Conservation (phyloP, 2,797 vertebrate genomes). For the Chaenodraco wilsoni region DNA sequence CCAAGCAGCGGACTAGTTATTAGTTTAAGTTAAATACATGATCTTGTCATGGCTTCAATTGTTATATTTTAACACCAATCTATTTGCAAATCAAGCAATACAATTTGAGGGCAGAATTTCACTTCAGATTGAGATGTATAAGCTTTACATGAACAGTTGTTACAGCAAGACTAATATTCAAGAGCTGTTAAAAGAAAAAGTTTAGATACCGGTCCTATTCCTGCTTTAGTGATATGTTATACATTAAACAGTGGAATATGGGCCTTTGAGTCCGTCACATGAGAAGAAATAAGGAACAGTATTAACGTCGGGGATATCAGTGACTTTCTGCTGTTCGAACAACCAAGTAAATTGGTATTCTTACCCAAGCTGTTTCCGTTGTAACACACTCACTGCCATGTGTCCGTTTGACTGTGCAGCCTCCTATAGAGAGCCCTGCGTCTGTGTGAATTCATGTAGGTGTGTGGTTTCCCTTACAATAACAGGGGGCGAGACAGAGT, state of each 20-base stretch:
- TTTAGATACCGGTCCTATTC: not conserved
- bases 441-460: slow-evolving; percentile 49
- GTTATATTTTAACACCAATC: not conserved
- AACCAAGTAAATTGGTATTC: slow-evolving; percentile 22
- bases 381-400: slow-evolving; percentile 18
- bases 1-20: not conserved
- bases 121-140: not conserved
- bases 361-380: slow-evolving; percentile 29
- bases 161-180: not conserved
- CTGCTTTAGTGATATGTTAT: slow-evolving; percentile 25
- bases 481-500: slow-evolving; percentile 34
- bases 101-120: not conserved
- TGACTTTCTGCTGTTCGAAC: slow-evolving; percentile 31
- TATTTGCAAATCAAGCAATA: not conserved
- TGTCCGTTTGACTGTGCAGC: slow-evolving; percentile 30
- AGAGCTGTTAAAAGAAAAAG: not conserved
- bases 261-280: not conserved
- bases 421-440: slow-evolving; percentile 30
- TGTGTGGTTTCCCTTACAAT: slow-evolving; percentile 54
- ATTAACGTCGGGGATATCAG: slow-evolving; percentile 24
- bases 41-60: not conserved
- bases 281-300: slow-evolving; percentile 4
- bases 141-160: not conserved
- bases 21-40: not conserved
- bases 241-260: slow-evolving; percentile 6